Evolutionary conservation across 2,113 vertebrate genomes (phyloP).

Genomic region (Psophia crepitans): DNA sequence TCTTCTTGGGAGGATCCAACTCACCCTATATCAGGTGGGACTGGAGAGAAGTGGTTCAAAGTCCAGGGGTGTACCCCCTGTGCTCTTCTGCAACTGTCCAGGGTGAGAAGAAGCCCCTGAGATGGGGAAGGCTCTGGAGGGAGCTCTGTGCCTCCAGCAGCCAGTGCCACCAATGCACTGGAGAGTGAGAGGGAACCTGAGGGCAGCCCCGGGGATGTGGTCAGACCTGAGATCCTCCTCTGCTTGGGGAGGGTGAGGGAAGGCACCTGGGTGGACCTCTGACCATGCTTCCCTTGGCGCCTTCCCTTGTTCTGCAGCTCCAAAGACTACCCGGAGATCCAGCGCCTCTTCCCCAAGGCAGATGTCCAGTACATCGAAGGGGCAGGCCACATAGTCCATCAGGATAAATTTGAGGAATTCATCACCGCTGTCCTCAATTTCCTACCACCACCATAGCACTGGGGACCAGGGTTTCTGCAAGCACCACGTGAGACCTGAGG

Average conservation of each 20-base stretch:
- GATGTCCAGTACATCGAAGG: constrained; percentile 84
- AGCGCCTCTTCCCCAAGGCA: constrained; percentile 83
- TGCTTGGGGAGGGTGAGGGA: not conserved
- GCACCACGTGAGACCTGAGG: not conserved
- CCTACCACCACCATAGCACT: constrained; percentile 51
- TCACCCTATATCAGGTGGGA: constrained; percentile 88
- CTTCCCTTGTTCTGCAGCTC: constrained; percentile 70
- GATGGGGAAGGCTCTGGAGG: not conserved
- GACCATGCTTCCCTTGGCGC: not conserved
- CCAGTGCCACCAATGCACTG: accelerated
- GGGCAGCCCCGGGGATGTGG: not conserved
- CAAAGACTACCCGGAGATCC: constrained; percentile 84
- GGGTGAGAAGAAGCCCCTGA: not conserved
- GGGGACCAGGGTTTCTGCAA: not conserved
- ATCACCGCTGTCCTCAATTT: constrained; percentile 83
- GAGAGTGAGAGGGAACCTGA: accelerated
- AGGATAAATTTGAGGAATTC: constrained; percentile 88
- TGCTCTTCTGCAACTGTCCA: not conserved
- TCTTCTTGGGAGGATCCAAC: constrained; percentile 90
- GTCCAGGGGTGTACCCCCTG: not conserved
- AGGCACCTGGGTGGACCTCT: not conserved
- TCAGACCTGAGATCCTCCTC: not conserved
- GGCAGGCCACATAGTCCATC: constrained; percentile 91
- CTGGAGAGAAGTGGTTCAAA: not conserved
- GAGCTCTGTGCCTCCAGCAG: not conserved